Evolutionary conservation across 2,113 vertebrate genomes (phyloP).

Genomic region (Mungos mungo): DNA sequence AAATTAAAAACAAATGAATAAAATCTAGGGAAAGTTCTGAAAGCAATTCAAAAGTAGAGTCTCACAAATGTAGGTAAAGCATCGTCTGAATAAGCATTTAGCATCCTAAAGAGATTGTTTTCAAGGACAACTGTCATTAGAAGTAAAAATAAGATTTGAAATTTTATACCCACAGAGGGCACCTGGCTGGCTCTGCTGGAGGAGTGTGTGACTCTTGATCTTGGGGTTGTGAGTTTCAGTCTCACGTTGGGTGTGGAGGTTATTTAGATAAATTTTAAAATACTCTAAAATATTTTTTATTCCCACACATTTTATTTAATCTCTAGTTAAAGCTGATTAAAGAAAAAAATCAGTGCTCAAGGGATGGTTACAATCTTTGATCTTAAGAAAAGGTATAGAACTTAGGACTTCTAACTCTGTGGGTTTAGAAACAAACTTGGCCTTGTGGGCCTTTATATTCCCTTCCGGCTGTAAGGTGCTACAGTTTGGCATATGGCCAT

Average conservation of each 20-base stretch:
- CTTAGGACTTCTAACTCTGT: background rate
- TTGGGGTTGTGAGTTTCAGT: too few species aligned
- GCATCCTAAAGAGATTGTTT: background rate
- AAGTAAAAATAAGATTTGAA: constrained; percentile 38
- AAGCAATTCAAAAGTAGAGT: constrained; percentile 17
- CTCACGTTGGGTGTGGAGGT: too few species aligned
- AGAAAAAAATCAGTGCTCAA: background rate
- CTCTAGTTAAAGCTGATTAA: background rate
- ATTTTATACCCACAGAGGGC: background rate
- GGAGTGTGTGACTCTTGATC: too few species aligned
- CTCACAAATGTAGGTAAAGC: background rate
- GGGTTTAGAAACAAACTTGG: background rate
- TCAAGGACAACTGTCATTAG: constrained; percentile 24
- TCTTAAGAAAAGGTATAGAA: constrained; percentile 11
- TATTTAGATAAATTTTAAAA: too few species aligned
- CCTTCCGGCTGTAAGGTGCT: background rate
- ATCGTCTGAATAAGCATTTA: background rate
- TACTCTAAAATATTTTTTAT: background rate
- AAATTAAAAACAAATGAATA: too few species aligned
- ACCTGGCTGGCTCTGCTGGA: too few species aligned
- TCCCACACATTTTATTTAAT: background rate
- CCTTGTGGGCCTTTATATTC: background rate
- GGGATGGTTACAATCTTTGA: background rate
- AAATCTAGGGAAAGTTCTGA: background rate
- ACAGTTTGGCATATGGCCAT: background rate